Conservation (phyloP, 2,113 vertebrate genomes). For the Strix uralensis region DNA sequence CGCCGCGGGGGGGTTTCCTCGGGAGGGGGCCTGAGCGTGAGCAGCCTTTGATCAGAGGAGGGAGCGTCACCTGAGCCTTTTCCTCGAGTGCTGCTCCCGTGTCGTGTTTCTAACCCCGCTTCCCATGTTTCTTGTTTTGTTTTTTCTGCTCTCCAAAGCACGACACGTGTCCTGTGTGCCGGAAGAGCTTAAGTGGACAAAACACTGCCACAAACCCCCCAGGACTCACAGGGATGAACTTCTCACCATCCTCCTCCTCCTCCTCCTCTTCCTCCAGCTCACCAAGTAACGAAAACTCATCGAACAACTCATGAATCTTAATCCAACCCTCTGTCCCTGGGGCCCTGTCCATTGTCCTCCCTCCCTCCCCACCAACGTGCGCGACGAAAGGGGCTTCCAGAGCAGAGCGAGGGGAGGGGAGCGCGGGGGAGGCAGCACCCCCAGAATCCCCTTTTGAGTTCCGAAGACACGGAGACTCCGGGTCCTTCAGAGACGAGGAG, state of each 20-base stretch:
- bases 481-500: slow-evolving; percentile 42
- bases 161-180: slow-evolving; percentile 96
- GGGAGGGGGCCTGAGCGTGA: background rate
- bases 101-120: background rate
- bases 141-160: slow-evolving; percentile 78
- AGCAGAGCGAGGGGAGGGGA: background rate
- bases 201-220: slow-evolving; percentile 97
- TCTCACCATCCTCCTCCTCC: slow-evolving; percentile 86
- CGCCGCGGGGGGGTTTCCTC: too few species aligned
- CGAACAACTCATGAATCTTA: slow-evolving; percentile 87
- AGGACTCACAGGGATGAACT: slow-evolving; percentile 89
- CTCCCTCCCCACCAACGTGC: background rate
- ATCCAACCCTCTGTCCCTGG: slow-evolving; percentile 6
- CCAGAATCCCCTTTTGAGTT: slow-evolving; percentile 9
- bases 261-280: slow-evolving; percentile 87
- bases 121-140: background rate
- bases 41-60: background rate
- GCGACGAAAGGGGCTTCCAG: slow-evolving; percentile 16
- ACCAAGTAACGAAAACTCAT: slow-evolving; percentile 87
- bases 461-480: background rate
- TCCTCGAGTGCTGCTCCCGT: background rate
- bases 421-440: background rate
- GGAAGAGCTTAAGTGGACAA: slow-evolving; percentile 96
- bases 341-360: slow-evolving; percentile 18
- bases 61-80: background rate